Evolutionary conservation across 23 tunicate species (phyloP).

Genomic region (Ascidia mentula): DNA sequence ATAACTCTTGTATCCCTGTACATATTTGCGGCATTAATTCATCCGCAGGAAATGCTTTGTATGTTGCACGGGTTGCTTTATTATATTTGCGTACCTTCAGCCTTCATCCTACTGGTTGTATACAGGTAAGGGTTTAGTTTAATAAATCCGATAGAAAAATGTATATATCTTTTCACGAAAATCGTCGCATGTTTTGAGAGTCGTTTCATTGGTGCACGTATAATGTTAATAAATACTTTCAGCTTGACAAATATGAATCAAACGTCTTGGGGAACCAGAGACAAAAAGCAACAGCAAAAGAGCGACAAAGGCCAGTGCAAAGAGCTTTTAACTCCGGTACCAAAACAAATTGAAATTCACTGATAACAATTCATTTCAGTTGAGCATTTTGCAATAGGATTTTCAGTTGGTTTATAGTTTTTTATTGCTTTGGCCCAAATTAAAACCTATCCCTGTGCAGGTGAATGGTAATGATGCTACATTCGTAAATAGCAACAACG

Average conservation of each 20-base stretch:
- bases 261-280: conserved; percentile 88
- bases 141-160: neutral
- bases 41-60: conserved; percentile 83
- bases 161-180: neutral
- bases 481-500: too few relatives aligned
- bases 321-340: neutral
- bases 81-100: conserved; percentile 91
- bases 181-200: too few relatives aligned
- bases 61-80: conserved; percentile 79
- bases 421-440: too few relatives aligned
- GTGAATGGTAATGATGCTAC: too few relatives aligned
- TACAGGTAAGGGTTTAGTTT: conserved; percentile 49
- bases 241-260: conserved; percentile 72
- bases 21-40: conserved; percentile 68
- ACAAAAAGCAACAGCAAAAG: too few relatives aligned
- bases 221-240: too few relatives aligned
- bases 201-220: too few relatives aligned
- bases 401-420: too few relatives aligned
- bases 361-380: too few relatives aligned
- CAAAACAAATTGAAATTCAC: neutral
- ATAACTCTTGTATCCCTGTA: conserved; percentile 72
- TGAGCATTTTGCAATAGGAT: too few relatives aligned
- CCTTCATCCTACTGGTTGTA: conserved; percentile 94
- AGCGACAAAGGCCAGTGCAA: too few relatives aligned
- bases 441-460: too few relatives aligned